A percentile compares a stretch with the other conserved stretches of the same genome.
phyloP scores from a whole-genome alignment of 2,888 invertebrate species.

The Cyclophora albipunctata region DNA sequence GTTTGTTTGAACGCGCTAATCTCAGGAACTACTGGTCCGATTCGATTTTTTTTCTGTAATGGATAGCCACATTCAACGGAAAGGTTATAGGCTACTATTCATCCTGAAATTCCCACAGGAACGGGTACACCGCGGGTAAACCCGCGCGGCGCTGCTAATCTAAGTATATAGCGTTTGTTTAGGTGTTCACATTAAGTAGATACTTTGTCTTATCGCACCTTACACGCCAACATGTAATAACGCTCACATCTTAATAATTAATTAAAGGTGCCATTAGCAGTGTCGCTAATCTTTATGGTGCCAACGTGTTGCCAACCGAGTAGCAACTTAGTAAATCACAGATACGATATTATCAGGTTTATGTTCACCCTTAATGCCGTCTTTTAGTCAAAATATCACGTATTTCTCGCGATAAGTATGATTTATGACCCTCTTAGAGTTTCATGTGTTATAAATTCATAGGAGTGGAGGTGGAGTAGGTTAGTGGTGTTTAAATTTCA shows the following conservation, averaged over 20 bases:
- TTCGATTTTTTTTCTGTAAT: no score
- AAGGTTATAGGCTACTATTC: no score
- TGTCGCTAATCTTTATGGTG: slow-evolving; percentile 17
- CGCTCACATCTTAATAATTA: slow-evolving; percentile 51
- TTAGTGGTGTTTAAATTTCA: neutral
- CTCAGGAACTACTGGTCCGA: no score
- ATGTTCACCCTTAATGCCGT: slow-evolving; percentile 16
- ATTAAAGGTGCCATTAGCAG: slow-evolving; percentile 55
- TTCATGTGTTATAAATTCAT: slow-evolving; percentile 30
- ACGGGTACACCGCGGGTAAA: no score
- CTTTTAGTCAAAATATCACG: slow-evolving; percentile 45
- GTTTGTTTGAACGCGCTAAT: no score
- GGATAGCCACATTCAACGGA: no score
- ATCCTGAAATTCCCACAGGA: no score
- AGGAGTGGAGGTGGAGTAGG: slow-evolving; percentile 3
- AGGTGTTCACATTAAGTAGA: neutral
- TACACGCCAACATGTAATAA: slow-evolving; percentile 17
- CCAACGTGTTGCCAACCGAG: slow-evolving; percentile 21
- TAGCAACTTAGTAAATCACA: slow-evolving; percentile 46
- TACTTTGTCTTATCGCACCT: slow-evolving; percentile 16
- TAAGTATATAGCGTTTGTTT: neutral
- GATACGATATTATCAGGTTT: slow-evolving; percentile 33
- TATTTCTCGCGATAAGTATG: slow-evolving; percentile 36
- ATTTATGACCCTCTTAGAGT: slow-evolving; percentile 26
- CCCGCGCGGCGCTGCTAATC: no score